Percentiles rank a stretch among this genome's conserved stretches.
These are phyloP conservation scores for Lathamus discolor DNA, from an alignment of 2,113 vertebrate species.

Conservation along the genomic window DNA sequence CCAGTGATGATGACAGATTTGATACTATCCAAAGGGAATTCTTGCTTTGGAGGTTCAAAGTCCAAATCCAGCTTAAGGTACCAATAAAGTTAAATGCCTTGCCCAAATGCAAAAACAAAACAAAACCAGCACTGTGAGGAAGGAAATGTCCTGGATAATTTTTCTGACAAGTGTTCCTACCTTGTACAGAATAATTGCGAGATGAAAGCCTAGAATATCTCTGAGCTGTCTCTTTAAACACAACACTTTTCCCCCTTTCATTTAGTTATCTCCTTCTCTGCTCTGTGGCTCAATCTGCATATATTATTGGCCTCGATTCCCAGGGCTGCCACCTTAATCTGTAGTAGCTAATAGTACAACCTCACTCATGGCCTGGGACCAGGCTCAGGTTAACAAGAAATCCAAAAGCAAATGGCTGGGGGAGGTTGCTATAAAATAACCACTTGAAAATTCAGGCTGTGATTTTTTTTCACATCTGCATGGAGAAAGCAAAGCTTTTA, in stretches of 20 bases:
- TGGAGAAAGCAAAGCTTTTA: constrained; percentile 68
- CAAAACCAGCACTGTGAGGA: neutral
- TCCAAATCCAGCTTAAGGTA: neutral
- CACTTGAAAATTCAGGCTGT: constrained; percentile 53
- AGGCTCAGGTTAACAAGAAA: constrained; percentile 51
- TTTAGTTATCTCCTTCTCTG: constrained; percentile 59
- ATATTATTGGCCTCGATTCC: constrained; percentile 54
- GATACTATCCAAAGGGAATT: neutral
- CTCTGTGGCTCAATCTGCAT: constrained; percentile 37
- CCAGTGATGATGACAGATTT: neutral
- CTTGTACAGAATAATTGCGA: neutral
- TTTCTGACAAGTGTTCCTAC: neutral
- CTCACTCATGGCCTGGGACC: constrained; percentile 52
- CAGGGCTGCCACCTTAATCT: constrained; percentile 59
- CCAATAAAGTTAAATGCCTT: neutral
- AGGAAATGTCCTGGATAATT: neutral
- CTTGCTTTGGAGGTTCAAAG: neutral
- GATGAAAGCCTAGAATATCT: neutral
- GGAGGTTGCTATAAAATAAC: constrained; percentile 57
- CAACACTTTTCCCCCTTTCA: constrained; percentile 24
- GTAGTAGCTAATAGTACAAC: constrained; percentile 52
- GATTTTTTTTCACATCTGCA: constrained; percentile 66
- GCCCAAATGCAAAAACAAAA: neutral
- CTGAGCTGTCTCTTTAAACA: constrained; percentile 31
- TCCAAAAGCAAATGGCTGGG: constrained; percentile 55